phyloP scores from a whole-genome alignment of 1,140 invertebrate genomes.

The Achatina immaculata region DNA sequence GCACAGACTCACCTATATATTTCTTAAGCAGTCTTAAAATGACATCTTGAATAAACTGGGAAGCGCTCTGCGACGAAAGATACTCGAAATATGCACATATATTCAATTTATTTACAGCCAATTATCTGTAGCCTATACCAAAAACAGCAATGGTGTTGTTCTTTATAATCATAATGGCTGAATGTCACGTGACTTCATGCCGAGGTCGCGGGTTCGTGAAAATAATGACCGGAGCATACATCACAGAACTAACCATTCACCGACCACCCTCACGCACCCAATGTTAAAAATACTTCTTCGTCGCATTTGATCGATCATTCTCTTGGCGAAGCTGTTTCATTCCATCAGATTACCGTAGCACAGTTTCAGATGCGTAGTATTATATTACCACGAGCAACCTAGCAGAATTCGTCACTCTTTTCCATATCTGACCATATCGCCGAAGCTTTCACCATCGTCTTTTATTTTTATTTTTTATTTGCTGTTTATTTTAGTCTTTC shows the following conservation, averaged over 20 bases:
- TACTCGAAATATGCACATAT: neutral
- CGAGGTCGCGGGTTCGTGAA: slow-evolving; percentile 5
- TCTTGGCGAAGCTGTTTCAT: neutral
- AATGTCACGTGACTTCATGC: slow-evolving; percentile 29
- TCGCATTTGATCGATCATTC: neutral
- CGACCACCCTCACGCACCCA: neutral
- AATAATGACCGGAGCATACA: neutral
- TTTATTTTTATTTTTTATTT: too few species aligned
- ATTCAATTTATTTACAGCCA: neutral
- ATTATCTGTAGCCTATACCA: neutral
- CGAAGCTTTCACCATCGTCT: too few species aligned
- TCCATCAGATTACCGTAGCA: too few species aligned
- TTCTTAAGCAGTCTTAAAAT: neutral
- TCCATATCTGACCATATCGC: too few species aligned
- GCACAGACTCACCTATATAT: slow-evolving; percentile 17
- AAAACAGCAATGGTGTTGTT: slow-evolving; percentile 25
- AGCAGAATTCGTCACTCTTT: too few species aligned
- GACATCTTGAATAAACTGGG: neutral
- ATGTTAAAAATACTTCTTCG: neutral
- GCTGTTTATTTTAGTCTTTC: too few species aligned
- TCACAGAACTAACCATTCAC: neutral
- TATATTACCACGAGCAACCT: too few species aligned
- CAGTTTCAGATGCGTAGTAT: too few species aligned
- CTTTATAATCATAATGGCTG: slow-evolving; percentile 38
- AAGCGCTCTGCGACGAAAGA: neutral